Conservation (phyloP, 2,888 invertebrate species). For the Pharmacophagus antenor region DNA sequence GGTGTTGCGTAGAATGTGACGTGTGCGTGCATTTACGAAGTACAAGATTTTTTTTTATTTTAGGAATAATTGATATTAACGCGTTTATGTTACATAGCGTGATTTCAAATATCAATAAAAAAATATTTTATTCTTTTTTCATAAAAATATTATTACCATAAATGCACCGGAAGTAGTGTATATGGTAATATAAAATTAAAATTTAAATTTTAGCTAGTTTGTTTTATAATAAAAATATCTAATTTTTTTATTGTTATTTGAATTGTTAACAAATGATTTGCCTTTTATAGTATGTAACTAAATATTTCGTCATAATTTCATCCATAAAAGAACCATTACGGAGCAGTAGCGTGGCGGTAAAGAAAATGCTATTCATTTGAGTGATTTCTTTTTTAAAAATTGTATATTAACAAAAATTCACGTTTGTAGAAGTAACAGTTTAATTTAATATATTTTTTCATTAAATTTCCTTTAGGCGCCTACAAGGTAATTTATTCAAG, state of each 20-base stretch:
- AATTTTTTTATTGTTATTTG: conserved; percentile 7
- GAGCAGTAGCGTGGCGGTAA: conserved; percentile 46
- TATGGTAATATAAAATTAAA: conserved; percentile 25
- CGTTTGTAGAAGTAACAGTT: background rate
- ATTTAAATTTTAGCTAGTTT: conserved; percentile 9
- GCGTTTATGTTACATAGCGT: background rate
- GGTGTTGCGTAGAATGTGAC: conserved; percentile 4
- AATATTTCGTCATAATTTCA: conserved; percentile 44
- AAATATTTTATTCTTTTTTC: background rate
- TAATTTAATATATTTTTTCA: conserved; percentile 15
- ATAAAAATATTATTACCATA: conserved; percentile 19
- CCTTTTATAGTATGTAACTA: background rate
- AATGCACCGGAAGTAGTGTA: conserved; percentile 33
- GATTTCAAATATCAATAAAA: background rate
- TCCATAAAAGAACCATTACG: conserved; percentile 36
- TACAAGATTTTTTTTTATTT: background rate
- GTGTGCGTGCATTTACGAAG: conserved; percentile 10
- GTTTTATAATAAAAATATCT: background rate
- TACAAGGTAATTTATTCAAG: conserved; percentile 16
- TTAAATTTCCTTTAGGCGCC: conserved; percentile 6
- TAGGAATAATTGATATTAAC: background rate
- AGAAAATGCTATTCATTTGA: conserved; percentile 34
- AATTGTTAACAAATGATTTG: conserved; percentile 1
- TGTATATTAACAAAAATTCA: background rate
- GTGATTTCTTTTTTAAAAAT: conserved; percentile 30